phyloP scores from a whole-genome alignment of 2,113 vertebrate species.

The Albula goreensis region DNA sequence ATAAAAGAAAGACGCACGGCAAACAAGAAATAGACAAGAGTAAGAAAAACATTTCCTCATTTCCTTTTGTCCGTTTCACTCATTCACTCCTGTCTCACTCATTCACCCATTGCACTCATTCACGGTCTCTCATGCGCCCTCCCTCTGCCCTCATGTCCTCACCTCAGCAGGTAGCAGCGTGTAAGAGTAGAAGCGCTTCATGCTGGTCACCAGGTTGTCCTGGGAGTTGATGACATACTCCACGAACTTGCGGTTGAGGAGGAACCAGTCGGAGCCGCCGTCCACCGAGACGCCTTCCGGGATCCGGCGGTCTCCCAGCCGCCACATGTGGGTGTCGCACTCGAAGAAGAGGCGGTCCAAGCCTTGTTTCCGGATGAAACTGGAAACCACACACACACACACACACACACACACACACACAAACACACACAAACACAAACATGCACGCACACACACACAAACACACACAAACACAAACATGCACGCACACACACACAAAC shows the following conservation, averaged over 20 bases:
- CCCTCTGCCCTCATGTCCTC: conserved; percentile 25
- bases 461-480: neutral
- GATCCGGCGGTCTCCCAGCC: conserved; percentile 91
- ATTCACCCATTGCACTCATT: too few relatives aligned
- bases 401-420: neutral
- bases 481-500: neutral
- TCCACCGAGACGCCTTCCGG: conserved; percentile 92
- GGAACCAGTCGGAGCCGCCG: conserved; percentile 96
- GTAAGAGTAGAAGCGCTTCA: conserved; percentile 95
- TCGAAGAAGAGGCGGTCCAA: conserved; percentile 94
- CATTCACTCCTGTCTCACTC: too few relatives aligned
- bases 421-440: neutral
- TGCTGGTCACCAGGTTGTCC: conserved; percentile 89
- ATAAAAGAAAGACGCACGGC: too few relatives aligned
- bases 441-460: neutral
- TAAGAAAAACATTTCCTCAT: neutral
- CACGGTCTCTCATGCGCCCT: neutral
- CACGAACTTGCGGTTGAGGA: conserved; percentile 91
- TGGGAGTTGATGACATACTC: conserved; percentile 91
- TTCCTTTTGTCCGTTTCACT: too few relatives aligned
- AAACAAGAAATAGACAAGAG: too few relatives aligned
- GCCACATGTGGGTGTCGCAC: conserved; percentile 98
- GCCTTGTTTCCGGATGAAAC: conserved; percentile 96
- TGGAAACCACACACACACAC: conserved; percentile 45
- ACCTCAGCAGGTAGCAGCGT: conserved; percentile 95